A percentile compares a stretch with the other conserved stretches of the same genome.
Evolutionary conservation across 2,888 invertebrate species (phyloP).

Genomic region (Drosophila anceps): DNA sequence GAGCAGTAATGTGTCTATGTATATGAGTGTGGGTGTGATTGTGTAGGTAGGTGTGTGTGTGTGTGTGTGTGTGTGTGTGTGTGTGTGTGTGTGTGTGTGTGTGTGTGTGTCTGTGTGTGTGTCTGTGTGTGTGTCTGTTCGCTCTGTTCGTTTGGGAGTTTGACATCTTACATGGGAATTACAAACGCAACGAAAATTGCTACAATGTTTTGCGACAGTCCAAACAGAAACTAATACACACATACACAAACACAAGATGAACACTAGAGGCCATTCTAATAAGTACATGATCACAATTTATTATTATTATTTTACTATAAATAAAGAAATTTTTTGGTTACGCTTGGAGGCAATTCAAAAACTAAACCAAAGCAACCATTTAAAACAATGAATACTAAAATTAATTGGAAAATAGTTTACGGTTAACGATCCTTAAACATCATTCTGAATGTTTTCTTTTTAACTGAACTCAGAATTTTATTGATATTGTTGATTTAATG

Average conservation of each 20-base stretch:
- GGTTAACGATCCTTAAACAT: too few species aligned
- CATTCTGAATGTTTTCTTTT: too few species aligned
- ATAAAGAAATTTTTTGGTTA: background rate
- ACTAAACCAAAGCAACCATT: too few species aligned
- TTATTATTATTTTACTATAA: background rate
- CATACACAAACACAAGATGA: slow-evolving; percentile 12
- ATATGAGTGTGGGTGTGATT: background rate
- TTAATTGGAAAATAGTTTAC: too few species aligned
- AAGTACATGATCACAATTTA: background rate
- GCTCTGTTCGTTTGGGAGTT: slow-evolving; percentile 65
- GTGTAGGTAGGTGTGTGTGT: slow-evolving; percentile 23
- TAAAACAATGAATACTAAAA: too few species aligned
- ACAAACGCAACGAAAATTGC: slow-evolving; percentile 78
- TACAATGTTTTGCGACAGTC: slow-evolving; percentile 71
- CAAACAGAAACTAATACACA: slow-evolving; percentile 29
- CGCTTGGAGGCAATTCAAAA: too few species aligned
- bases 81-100: slow-evolving; percentile 16
- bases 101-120: slow-evolving; percentile 16
- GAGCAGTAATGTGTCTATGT: background rate
- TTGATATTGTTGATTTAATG: background rate
- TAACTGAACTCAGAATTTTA: background rate
- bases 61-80: slow-evolving; percentile 24
- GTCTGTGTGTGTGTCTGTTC: slow-evolving; percentile 25
- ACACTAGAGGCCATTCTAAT: slow-evolving; percentile 5
- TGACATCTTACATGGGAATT: slow-evolving; percentile 81